A percentile compares a stretch with the other conserved stretches of the same genome.
phyloP scores from a whole-genome alignment of 2,113 vertebrate genomes.

The Acanthochromis polyacanthus region DNA sequence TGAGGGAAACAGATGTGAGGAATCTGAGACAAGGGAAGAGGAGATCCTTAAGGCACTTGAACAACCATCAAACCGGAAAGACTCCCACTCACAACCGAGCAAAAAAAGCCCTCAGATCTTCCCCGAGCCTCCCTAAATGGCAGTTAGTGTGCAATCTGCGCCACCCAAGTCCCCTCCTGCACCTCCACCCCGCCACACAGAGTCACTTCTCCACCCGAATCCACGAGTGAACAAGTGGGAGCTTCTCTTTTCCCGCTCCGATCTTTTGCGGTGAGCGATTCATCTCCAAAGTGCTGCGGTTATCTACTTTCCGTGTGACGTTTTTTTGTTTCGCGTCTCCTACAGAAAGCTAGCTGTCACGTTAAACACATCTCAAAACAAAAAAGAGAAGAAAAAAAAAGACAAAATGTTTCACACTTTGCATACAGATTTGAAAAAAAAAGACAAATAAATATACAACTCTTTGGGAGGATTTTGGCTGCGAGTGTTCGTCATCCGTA shows the following conservation, averaged over 20 bases:
- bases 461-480: conserved; percentile 64
- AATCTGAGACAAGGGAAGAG: conserved; percentile 54
- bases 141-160: conserved; percentile 61
- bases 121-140: conserved; percentile 67
- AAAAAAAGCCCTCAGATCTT: conserved; percentile 65
- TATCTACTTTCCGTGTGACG: conserved; percentile 36
- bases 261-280: conserved; percentile 58
- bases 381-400: neutral
- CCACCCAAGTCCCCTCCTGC: neutral
- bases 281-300: conserved; percentile 57
- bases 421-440: conserved; percentile 31
- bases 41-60: conserved; percentile 84
- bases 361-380: conserved; percentile 2
- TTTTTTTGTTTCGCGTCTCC: conserved; percentile 23
- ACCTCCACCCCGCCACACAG: neutral
- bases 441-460: conserved; percentile 37
- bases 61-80: conserved; percentile 72
- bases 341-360: conserved; percentile 21
- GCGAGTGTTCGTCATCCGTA: conserved; percentile 32
- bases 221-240: conserved; percentile 38
- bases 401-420: conserved; percentile 6
- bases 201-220: conserved; percentile 48
- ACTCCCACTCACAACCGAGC: conserved; percentile 61
- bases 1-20: conserved; percentile 62
- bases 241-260: conserved; percentile 41